Evolutionary conservation across 1,140 invertebrate genomes (phyloP).

Genomic region (Eciton burchellii): DNA sequence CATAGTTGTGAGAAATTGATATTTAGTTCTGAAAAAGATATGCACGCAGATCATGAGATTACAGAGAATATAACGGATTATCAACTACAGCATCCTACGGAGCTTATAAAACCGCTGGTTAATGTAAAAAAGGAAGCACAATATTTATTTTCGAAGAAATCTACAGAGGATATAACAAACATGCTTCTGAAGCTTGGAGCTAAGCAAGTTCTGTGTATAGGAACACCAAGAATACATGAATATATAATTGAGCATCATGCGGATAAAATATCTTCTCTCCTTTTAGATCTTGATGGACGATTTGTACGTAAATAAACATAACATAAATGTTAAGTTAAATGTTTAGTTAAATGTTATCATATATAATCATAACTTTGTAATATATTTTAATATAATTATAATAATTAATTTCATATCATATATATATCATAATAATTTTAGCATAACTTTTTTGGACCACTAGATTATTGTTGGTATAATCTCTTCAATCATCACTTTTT

Average conservation of each 20-base stretch:
- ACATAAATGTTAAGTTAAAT: too few species aligned
- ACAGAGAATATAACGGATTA: slow-evolving; percentile 83
- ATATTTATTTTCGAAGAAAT: slow-evolving; percentile 89
- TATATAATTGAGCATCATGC: slow-evolving; percentile 86
- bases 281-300: slow-evolving; percentile 92
- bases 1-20: slow-evolving; percentile 88
- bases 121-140: slow-evolving; percentile 91
- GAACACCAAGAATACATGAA: slow-evolving; percentile 92
- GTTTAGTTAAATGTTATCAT: too few species aligned
- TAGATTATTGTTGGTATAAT: slow-evolving; percentile 93
- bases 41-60: slow-evolving; percentile 86
- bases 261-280: slow-evolving; percentile 87
- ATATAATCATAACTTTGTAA: slow-evolving; percentile 1
- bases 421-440: slow-evolving; percentile 78
- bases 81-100: slow-evolving; percentile 86
- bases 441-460: slow-evolving; percentile 89
- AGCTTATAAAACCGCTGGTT: slow-evolving; percentile 87
- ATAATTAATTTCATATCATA: slow-evolving; percentile 1
- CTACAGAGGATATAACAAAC: slow-evolving; percentile 86
- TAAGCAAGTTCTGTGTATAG: slow-evolving; percentile 91
- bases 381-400: too few species aligned
- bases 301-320: slow-evolving; percentile 86
- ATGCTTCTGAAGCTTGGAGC: slow-evolving; percentile 86
- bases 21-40: slow-evolving; percentile 79
- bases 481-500: slow-evolving; percentile 96